Percentiles rank a stretch among this genome's conserved stretches.
These are phyloP conservation scores for Ariolimax columbianus DNA, from an alignment of 2,888 invertebrate species.

Conservation along the genomic window DNA sequence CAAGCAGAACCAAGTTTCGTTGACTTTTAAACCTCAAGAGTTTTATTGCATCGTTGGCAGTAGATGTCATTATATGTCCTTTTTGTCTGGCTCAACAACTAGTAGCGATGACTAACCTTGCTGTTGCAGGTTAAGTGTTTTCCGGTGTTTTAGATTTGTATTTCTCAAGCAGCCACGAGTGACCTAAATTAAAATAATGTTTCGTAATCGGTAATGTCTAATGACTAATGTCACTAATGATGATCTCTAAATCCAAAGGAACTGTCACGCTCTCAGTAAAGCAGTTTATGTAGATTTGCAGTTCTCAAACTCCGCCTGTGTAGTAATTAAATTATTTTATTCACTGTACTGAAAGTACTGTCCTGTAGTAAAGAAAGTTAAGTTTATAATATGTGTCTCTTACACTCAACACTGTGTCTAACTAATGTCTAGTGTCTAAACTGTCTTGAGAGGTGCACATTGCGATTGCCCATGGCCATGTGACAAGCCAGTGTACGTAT, in stretches of 20 bases:
- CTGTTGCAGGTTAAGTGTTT: constrained; percentile 13
- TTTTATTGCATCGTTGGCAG: neutral
- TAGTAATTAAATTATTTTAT: too few relatives aligned
- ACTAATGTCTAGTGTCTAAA: too few relatives aligned
- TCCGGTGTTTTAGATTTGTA: neutral
- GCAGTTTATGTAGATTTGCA: too few relatives aligned
- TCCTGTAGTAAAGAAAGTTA: neutral
- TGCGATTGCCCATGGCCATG: too few relatives aligned
- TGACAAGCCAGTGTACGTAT: too few relatives aligned
- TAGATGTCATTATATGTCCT: neutral
- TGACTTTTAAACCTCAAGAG: neutral
- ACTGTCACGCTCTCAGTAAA: too few relatives aligned
- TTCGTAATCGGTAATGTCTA: neutral
- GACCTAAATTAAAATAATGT: neutral
- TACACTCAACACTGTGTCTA: too few relatives aligned
- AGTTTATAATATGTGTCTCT: neutral
- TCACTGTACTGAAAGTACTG: too few relatives aligned
- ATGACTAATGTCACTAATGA: neutral
- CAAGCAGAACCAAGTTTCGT: neutral
- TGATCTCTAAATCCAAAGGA: too few relatives aligned
- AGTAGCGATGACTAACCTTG: neutral
- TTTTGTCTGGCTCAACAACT: neutral
- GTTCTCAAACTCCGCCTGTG: too few relatives aligned
- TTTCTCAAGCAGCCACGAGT: neutral
- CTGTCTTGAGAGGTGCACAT: too few relatives aligned